Conservation (phyloP, 2,888 invertebrate genomes). For the Cephus rjabovi region DNA sequence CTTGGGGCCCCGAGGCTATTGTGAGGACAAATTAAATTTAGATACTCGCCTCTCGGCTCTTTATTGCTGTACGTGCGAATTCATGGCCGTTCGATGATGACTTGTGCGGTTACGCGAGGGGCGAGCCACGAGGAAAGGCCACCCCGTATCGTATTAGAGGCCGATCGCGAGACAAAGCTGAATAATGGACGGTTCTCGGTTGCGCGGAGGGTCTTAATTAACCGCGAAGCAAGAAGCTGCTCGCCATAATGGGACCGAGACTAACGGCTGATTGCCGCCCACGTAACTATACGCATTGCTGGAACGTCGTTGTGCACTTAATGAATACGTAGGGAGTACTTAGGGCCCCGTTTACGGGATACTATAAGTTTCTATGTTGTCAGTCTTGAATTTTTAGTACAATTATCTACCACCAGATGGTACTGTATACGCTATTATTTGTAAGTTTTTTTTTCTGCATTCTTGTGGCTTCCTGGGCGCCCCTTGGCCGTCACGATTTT, state of each 20-base stretch:
- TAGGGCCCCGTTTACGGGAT: neutral
- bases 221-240: conserved; percentile 40
- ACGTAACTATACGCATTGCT: conserved; percentile 32
- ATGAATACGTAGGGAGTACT: neutral
- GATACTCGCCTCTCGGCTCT: neutral
- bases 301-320: conserved; percentile 10
- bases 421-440: neutral
- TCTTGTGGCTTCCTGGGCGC: neutral
- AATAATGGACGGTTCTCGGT: conserved; percentile 29
- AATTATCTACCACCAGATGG: neutral
- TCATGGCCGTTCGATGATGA: neutral
- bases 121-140: neutral
- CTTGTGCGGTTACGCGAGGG: neutral
- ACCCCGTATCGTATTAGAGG: conserved; percentile 32
- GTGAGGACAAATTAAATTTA: neutral
- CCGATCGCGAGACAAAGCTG: conserved; percentile 40
- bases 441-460: neutral
- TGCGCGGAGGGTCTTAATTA: conserved; percentile 48
- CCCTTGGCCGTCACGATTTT: neutral
- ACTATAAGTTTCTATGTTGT: neutral
- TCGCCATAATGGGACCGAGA: conserved; percentile 39
- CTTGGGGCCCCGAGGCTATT: neutral
- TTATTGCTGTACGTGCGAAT: neutral
- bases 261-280: conserved; percentile 44
- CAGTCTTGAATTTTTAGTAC: neutral